A percentile compares a stretch with the other conserved stretches of the same genome.
Conservation (phyloP, 1,140 invertebrate species). For the Spodoptera frugiperda region DNA sequence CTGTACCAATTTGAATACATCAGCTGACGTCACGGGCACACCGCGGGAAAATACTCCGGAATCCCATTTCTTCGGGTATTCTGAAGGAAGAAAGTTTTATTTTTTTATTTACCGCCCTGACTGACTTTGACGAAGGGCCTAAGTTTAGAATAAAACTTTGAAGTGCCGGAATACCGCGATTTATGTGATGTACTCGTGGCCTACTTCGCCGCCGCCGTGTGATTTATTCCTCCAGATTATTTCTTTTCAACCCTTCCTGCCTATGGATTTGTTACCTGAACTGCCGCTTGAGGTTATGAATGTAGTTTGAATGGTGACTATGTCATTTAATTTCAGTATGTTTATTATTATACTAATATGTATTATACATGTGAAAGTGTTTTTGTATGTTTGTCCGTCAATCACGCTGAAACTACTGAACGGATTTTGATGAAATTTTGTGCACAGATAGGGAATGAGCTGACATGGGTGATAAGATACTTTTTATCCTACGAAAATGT, state of each 20-base stretch:
- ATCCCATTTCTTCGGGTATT: conserved; percentile 17
- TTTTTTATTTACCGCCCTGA: conserved; percentile 66
- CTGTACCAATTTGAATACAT: conserved; percentile 36
- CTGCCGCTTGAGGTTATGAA: conserved; percentile 5
- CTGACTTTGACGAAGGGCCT: conserved; percentile 67
- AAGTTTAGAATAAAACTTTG: conserved; percentile 66
- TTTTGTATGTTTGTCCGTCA: too few species aligned
- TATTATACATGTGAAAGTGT: too few species aligned
- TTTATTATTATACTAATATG: too few species aligned
- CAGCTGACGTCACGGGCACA: conserved; percentile 15
- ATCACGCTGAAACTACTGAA: too few species aligned
- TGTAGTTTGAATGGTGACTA: conserved; percentile 18
- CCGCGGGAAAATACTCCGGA: conserved; percentile 31
- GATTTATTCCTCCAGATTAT: conserved; percentile 47
- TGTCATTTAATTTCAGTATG: too few species aligned
- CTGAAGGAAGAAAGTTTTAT: conserved; percentile 14
- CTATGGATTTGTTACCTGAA: conserved; percentile 29
- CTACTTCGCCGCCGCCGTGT: conserved; percentile 49
- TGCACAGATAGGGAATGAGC: too few species aligned
- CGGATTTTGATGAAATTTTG: too few species aligned
- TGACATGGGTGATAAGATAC: too few species aligned
- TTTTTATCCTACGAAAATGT: too few species aligned
- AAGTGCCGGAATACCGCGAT: conserved; percentile 50
- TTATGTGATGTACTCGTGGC: conserved; percentile 51
- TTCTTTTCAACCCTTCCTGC: conserved; percentile 31